Evolutionary conservation across 2,113 vertebrate genomes (phyloP).

Genomic region (Lycaon pictus): DNA sequence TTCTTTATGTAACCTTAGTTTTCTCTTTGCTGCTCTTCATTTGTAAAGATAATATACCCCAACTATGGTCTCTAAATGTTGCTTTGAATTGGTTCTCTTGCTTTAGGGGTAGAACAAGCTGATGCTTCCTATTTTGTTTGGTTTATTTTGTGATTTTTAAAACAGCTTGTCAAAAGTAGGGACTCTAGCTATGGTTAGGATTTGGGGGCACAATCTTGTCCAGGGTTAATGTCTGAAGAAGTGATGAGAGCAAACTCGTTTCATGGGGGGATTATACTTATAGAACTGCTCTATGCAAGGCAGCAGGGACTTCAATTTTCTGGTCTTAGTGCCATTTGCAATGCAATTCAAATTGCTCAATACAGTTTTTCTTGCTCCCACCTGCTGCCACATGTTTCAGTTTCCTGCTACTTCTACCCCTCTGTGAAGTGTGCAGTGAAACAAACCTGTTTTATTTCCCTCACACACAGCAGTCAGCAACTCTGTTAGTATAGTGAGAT

Average conservation of each 20-base stretch:
- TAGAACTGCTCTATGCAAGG: slow-evolving; percentile 45
- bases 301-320: slow-evolving; percentile 63
- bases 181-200: not conserved
- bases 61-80: not conserved
- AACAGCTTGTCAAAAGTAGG: slow-evolving; percentile 26
- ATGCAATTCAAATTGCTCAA: slow-evolving; percentile 55
- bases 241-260: slow-evolving; percentile 32
- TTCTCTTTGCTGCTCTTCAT: slow-evolving; percentile 25
- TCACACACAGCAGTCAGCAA: slow-evolving; percentile 32
- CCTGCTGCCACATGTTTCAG: slow-evolving; percentile 64
- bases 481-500: slow-evolving; percentile 39
- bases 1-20: not conserved
- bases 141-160: slow-evolving; percentile 37
- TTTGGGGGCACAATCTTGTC: not conserved
- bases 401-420: slow-evolving; percentile 50
- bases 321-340: slow-evolving; percentile 51
- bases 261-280: not conserved
- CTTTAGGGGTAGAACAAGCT: not conserved
- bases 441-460: slow-evolving; percentile 69
- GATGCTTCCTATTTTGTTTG: not conserved
- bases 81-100: slow-evolving; percentile 34
- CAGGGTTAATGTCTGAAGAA: slow-evolving; percentile 39
- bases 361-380: slow-evolving; percentile 54
- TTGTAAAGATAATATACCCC: not conserved
- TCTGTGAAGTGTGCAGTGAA: slow-evolving; percentile 67